Conservation (phyloP, 2,113 vertebrate species). For the Plestiodon gilberti region DNA sequence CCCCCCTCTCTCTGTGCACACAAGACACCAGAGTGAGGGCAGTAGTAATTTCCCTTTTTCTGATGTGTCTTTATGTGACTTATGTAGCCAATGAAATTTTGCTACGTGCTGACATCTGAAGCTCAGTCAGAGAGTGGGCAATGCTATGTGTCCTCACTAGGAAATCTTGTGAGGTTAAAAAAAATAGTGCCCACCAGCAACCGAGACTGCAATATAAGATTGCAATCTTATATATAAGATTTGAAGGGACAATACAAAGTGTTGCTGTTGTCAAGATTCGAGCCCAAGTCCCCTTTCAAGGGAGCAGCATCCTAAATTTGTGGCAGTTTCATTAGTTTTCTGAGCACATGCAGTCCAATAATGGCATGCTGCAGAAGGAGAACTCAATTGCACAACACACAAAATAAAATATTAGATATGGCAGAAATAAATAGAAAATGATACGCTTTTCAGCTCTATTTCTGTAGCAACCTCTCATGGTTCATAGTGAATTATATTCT, state of each 20-base stretch:
- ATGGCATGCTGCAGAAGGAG: background rate
- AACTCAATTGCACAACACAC: background rate
- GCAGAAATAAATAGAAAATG: constrained; percentile 45
- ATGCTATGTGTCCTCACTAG: background rate
- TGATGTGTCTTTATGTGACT: background rate
- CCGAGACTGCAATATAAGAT: too few relatives aligned
- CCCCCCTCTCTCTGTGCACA: too few relatives aligned
- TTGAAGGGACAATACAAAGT: background rate
- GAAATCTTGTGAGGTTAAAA: too few relatives aligned
- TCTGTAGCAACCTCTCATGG: constrained; percentile 46
- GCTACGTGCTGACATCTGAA: background rate
- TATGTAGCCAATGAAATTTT: background rate
- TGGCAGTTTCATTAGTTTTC: constrained; percentile 2
- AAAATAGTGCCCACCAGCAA: background rate
- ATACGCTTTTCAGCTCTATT: constrained; percentile 29
- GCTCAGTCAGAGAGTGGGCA: background rate
- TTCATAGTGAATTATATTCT: constrained; percentile 56
- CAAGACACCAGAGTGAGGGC: background rate
- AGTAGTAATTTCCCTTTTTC: background rate
- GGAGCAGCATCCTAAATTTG: background rate
- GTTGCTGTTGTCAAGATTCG: background rate
- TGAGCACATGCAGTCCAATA: background rate
- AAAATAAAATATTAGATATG: constrained; percentile 39
- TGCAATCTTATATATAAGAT: background rate
- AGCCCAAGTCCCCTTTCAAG: background rate